These are phyloP conservation scores for Melanotaenia nigrans DNA, from an alignment of 2,797 vertebrate species.

Conservation along the genomic window DNA sequence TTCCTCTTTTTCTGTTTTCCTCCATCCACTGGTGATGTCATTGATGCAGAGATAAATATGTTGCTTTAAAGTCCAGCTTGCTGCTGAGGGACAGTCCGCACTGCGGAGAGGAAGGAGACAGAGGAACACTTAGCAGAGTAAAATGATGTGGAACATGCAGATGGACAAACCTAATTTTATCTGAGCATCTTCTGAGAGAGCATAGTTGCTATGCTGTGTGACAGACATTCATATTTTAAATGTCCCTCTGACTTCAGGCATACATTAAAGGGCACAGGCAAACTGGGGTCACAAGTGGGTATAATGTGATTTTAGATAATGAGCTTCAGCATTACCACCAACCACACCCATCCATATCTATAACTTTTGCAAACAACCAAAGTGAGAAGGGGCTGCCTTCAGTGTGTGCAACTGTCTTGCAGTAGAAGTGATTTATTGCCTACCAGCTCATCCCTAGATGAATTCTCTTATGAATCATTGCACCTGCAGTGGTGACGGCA, in stretches of 20 bases:
- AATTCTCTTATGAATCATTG: constrained; percentile 80
- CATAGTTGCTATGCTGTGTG: constrained; percentile 27
- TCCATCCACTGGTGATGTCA: constrained; percentile 67
- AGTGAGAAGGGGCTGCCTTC: constrained; percentile 41
- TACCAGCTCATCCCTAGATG: constrained; percentile 65
- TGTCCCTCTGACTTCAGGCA: constrained; percentile 56
- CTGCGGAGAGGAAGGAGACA: constrained; percentile 62
- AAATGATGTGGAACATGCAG: constrained; percentile 33
- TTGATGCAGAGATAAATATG: constrained; percentile 78
- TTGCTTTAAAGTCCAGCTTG: constrained; percentile 72
- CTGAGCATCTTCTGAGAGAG: constrained; percentile 26
- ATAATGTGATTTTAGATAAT: constrained; percentile 64
- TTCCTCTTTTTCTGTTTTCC: constrained; percentile 25
- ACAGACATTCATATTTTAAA: constrained; percentile 61
- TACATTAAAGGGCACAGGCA: constrained; percentile 58
- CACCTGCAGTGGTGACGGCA: constrained; percentile 69
- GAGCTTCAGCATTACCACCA: constrained; percentile 41
- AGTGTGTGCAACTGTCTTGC: constrained; percentile 58
- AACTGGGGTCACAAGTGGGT: constrained; percentile 39
- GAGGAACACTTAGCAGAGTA: constrained; percentile 41
- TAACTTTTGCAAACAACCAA: constrained; percentile 54
- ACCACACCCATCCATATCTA: constrained; percentile 20
- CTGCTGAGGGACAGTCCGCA: constrained; percentile 74
- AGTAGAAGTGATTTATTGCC: constrained; percentile 75
- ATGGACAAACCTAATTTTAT: constrained; percentile 46